Evolutionary conservation across 2,797 vertebrate species (phyloP).

Genomic region (Pipistrellus nathusii): DNA sequence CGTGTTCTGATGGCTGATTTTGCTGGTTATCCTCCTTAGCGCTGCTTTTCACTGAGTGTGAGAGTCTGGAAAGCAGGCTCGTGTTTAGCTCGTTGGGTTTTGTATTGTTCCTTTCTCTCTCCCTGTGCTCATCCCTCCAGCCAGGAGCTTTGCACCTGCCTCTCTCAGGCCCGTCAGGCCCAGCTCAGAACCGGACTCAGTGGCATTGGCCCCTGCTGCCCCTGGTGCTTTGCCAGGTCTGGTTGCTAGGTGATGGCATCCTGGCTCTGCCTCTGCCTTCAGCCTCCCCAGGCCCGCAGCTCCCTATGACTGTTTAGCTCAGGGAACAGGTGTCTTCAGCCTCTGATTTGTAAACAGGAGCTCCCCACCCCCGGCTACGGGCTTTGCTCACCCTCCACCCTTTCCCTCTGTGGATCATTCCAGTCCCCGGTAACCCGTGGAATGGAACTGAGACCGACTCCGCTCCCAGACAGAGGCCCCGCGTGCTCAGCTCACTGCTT

Average conservation of each 20-base stretch:
- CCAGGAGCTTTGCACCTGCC: neutral
- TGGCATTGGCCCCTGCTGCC: rapidly evolving
- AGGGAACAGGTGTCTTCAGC: neutral
- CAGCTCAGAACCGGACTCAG: neutral
- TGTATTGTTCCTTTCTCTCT: neutral
- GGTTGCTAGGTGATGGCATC: rapidly evolving
- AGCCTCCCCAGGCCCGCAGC: neutral
- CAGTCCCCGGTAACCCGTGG: neutral
- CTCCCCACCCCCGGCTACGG: neutral
- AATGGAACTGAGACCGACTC: rapidly evolving
- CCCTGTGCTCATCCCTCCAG: neutral
- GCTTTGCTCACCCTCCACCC: neutral
- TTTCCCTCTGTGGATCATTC: neutral
- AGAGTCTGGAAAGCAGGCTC: neutral
- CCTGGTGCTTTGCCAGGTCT: neutral
- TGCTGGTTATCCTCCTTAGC: neutral
- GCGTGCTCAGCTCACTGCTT: neutral
- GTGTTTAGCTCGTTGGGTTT: neutral
- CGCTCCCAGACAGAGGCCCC: no score
- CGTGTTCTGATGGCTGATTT: neutral
- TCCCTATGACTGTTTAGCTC: neutral
- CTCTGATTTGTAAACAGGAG: neutral
- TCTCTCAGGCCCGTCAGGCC: neutral
- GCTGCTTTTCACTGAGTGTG: neutral
- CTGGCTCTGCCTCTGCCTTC: neutral